Evolutionary conservation across 2,113 vertebrate species (phyloP), one percentile per base, ranked within the genome.

Genomic region (Trochalopteron elliotii): DNA sequence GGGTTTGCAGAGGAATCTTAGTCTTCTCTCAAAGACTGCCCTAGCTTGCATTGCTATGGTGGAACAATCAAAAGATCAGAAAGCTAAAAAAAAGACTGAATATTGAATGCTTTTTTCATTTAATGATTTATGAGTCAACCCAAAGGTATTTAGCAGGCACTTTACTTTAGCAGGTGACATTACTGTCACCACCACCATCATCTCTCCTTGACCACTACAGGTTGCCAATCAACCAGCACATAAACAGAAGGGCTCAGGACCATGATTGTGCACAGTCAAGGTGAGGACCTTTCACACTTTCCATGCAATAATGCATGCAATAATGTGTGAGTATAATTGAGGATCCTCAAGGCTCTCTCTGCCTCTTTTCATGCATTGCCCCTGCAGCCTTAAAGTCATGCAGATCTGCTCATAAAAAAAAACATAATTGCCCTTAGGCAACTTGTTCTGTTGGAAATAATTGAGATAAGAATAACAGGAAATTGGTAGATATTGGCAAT

Each of bases 401-500:
- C 42, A 40, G 40, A 47, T 63, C 60, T 87, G 31, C 93, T 72
- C 53, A 57, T 75, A 80, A 89, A 40, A 39, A 59, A 40, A 30
- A 2, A 10, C 56, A 27, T 72, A 25, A 39, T 45, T 1, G 4
- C 44, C 74, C 67, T 56, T 42, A 37, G 79, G 63, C 57, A 89
- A 63, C 93, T 90, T 71, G 52, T 81, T 83, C 65, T 79, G 44
- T 49, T 96, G 77, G 87, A 96, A 96, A 95, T 88, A 96, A 92
- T 44, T 89, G 78, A 77, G 92, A 94, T 80, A 93, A 88, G 80
- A 74, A 55, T 63, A 95, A 93, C 79, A 97, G 96, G 95, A 98
- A 96, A 97, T 97, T 95, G 60, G 83, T 95, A 92, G 93, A 95
- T 97, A 93, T 97, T 94, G 95, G 64, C 92, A 97, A 93, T 94